Evolutionary conservation across 2,113 vertebrate species (phyloP).

Genomic region (Catharus bicknelli): DNA sequence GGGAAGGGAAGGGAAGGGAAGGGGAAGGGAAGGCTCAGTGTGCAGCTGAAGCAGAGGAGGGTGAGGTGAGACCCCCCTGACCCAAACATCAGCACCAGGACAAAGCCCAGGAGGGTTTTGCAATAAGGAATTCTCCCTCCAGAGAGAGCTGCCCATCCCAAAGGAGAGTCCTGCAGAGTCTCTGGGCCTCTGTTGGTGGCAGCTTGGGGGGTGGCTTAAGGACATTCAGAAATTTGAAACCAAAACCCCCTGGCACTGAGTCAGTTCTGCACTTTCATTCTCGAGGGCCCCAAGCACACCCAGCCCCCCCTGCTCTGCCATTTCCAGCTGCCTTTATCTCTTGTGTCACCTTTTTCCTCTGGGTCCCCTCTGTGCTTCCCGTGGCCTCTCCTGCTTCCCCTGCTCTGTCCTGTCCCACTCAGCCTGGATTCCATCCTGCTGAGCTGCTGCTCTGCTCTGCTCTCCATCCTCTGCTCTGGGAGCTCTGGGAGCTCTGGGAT

Average conservation of each 20-base stretch:
- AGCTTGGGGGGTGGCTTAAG: too few relatives aligned
- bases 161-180: too few relatives aligned
- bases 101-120: too few relatives aligned
- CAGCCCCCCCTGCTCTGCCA: not conserved
- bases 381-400: not conserved
- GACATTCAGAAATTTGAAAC: not conserved
- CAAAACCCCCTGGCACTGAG: rapidly evolving
- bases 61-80: too few relatives aligned
- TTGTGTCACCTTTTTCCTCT: not conserved
- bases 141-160: too few relatives aligned
- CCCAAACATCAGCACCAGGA: too few relatives aligned
- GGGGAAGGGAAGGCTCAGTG: too few relatives aligned
- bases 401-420: not conserved
- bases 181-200: too few relatives aligned
- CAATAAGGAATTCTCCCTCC: too few relatives aligned
- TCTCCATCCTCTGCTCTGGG: not conserved
- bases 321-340: not conserved
- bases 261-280: not conserved
- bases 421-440: not conserved
- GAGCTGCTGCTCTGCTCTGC: conserved; percentile 14
- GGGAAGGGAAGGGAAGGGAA: too few relatives aligned
- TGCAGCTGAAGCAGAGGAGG: too few relatives aligned
- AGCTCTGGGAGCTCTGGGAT: too few relatives aligned
- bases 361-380: not conserved
- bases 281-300: not conserved